Evolutionary conservation across 2,888 invertebrate species (phyloP), one percentile per base, ranked within the genome.

Genomic region (Lathronympha strigana): DNA sequence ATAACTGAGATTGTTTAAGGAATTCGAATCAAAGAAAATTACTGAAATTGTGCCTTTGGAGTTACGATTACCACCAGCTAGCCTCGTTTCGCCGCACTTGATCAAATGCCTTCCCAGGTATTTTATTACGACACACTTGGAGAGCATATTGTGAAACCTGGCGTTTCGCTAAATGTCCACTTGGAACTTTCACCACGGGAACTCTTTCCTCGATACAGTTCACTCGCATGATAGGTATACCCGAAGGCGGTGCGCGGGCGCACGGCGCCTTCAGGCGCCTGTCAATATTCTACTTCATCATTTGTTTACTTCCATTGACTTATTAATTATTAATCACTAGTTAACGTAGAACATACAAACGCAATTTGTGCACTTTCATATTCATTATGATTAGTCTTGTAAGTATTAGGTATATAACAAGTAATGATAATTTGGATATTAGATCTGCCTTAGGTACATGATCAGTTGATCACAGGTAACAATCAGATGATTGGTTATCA

Each of bases 51-150:
- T 55, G 43, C 55, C 63, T 54, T 45, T 67, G 54, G 69, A 66
- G 55, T 38, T 66, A 67, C 58, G 45, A 58, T 57, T 67, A 67
- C 61, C 50, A 53, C 61, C 58, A 53, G 58, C 69, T 67, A 71
- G 69, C 68, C 71, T 75, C 68, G 72, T 73, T 77, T 74, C 70
- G 72, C 67, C 55, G 76, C 72, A 76, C 73, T 76, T 77, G 73
- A 76, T 77, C 76, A 77, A 79, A 79, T 78, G 55, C 71, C 73
- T 81, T 80, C 76, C 77, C 78, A 66, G 74, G 73, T 77, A 79
- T 79, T 81, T 75, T 68, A 78, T 81, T 80, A 76, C 76, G 76
- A 79, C 76, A 81, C 72, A 63, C 53, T 75, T 73, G 72, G 73
- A 74, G 75, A 77, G 73, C 72, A 75, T 67, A 77, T 80, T 81